These are phyloP conservation scores for Drosophila auraria DNA, from an alignment of 1,140 invertebrate species.

Conservation along the genomic window DNA sequence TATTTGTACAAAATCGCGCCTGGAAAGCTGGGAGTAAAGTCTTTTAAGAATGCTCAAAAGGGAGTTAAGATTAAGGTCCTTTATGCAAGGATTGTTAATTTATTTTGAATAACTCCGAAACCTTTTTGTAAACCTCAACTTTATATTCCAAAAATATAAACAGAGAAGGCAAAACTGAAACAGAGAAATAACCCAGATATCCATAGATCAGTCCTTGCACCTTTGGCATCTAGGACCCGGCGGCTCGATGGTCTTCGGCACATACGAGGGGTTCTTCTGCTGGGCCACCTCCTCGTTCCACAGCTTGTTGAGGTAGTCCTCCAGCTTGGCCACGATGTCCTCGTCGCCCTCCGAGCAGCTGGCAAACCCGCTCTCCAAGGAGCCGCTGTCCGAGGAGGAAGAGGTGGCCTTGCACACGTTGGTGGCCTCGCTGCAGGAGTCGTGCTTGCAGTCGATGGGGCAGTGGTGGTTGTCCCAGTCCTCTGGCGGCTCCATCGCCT, in stretches of 20 bases:
- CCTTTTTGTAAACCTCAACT: no score
- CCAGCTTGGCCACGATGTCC: conserved; percentile 58
- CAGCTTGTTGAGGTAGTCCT: conserved; percentile 63
- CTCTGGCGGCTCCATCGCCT: conserved; percentile 34
- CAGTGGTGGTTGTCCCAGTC: conserved; percentile 74
- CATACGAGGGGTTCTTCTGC: conserved; percentile 40
- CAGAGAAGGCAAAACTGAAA: conserved; percentile 1
- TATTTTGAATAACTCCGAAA: no score
- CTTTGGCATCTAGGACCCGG: conserved; percentile 16
- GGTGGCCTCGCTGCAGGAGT: conserved; percentile 44
- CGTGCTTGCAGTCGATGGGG: conserved; percentile 63
- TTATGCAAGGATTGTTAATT: no score
- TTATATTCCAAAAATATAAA: not conserved
- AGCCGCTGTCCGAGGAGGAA: conserved; percentile 6
- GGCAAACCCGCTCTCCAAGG: conserved; percentile 15
- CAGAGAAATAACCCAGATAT: not conserved
- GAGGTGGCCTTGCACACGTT: conserved; percentile 44
- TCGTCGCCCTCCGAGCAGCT: conserved; percentile 46
- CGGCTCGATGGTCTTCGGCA: conserved; percentile 5
- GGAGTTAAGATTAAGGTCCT: no score
- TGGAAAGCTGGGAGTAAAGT: not conserved
- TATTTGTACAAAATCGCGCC: no score
- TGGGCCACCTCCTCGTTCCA: conserved; percentile 70
- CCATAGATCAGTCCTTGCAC: conserved; percentile 26
- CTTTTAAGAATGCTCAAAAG: not conserved